A percentile compares a stretch with the other conserved stretches of the same genome.
Conservation (phyloP, 2,888 invertebrate genomes). For the Beris chalybata region DNA sequence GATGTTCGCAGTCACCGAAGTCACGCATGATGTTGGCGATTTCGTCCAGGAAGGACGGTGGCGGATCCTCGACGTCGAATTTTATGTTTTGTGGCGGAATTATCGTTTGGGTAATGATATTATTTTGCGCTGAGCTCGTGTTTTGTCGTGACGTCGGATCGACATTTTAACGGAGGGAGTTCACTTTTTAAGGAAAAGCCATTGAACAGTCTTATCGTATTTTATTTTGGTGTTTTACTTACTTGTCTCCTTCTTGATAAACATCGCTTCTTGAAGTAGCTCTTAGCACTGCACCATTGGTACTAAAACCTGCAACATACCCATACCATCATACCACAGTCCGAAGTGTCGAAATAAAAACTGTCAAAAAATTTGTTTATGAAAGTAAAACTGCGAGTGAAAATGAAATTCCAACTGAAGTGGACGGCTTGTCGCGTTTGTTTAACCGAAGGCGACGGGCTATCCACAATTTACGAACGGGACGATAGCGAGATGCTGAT, state of each 20-base stretch:
- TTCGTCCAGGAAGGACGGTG: constrained; percentile 58
- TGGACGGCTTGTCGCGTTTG: constrained; percentile 41
- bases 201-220: neutral
- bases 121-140: constrained; percentile 9
- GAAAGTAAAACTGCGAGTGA: constrained; percentile 5
- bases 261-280: no score
- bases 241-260: no score
- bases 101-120: constrained; percentile 20
- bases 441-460: constrained; percentile 38
- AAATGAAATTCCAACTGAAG: constrained; percentile 32
- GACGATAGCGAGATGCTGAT: constrained; percentile 34
- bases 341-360: no score
- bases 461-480: constrained; percentile 39
- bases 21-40: constrained; percentile 89
- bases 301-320: no score
- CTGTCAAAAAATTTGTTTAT: no score
- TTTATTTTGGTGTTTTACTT: no score
- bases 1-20: constrained; percentile 86
- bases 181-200: no score
- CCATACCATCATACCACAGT: no score
- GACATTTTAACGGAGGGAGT: neutral
- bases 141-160: constrained; percentile 14
- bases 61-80: constrained; percentile 44
- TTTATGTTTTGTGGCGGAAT: constrained; percentile 24
- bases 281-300: no score